Base-by-base conservation (phyloP, 2,888 invertebrate genomes). In the Yponomeuta malinellus region DNA sequence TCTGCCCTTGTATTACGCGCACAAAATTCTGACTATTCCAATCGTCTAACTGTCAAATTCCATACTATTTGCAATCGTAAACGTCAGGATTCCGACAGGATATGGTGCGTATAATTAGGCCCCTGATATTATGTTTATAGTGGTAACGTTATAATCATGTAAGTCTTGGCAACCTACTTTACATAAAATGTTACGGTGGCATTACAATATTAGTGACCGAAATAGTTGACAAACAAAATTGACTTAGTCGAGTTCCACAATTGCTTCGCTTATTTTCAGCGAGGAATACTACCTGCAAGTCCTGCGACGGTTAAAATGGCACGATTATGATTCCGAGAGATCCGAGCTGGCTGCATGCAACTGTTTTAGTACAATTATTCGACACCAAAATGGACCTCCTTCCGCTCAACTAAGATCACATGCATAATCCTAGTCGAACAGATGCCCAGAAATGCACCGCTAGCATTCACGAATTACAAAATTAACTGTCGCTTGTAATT, bases 371-470 rank as follows among this genome's bases (percentile, higher is more conserved):
- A 15, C 12, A 59, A 15, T 12, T 59, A 59, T 15, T 15, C 15
- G 15, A 4, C 15, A 59, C 52, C 52, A 15, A 59, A 59, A 59
- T 59, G 1, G 15, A 15, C 52, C 52, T 59, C 12, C 2, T 59
- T 59, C 15, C 4, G 52, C 5, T 59, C 15, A 15, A 15, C 12
- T 59, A 15, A 5, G 15, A 59, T 59, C 52, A 59, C 52, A 59
- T 59, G 52, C 65, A 65, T 65, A 33, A 29, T 5, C 65, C 12
- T 65, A 43, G 65, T 29, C n/a, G 10, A 68, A 43, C 68, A 68
- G 68, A 68, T 68, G 68, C 23, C 3, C 37, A 68, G 52, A 23
- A 68, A 68, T 68, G 48, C 33, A 68, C 33, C n/a, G 37, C 37
- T 68, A 10, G 68, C 68, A 68, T 43, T 68, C 15, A 48, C 12